Evolutionary conservation across 2,888 invertebrate species (phyloP).

Genomic region (Drosophila demipolita): DNA sequence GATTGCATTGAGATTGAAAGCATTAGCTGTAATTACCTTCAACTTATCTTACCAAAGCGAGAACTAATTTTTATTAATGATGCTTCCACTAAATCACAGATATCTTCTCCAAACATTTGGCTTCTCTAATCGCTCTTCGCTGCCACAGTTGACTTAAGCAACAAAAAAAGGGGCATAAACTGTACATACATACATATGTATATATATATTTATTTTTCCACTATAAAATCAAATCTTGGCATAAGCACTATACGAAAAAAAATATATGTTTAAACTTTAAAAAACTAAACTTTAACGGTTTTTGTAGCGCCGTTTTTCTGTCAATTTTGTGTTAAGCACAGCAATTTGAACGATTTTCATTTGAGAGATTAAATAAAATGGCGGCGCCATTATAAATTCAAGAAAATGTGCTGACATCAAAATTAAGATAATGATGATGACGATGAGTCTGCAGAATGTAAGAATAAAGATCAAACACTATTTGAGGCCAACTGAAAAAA

Average conservation of each 20-base stretch:
- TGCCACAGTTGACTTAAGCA: conserved; percentile 3
- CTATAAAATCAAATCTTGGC: conserved; percentile 28
- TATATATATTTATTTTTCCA: conserved; percentile 49
- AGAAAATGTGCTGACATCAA: conserved; percentile 34
- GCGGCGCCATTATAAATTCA: conserved; percentile 24
- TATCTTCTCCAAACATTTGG: neutral
- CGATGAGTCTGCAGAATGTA: conserved; percentile 36
- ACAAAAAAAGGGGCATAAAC: conserved; percentile 4
- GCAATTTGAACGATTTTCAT: conserved; percentile 13
- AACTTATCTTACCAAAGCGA: neutral
- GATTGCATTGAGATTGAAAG: too few species aligned
- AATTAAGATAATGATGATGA: conserved; percentile 20
- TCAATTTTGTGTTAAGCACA: conserved; percentile 14
- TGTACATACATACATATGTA: conserved; percentile 28
- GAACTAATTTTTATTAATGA: neutral
- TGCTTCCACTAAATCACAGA: neutral
- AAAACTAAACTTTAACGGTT: neutral
- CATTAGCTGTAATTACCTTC: neutral
- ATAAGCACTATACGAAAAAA: conserved; percentile 5
- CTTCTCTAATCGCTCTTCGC: neutral
- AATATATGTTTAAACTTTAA: neutral
- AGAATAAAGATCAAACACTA: conserved; percentile 14
- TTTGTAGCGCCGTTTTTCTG: conserved; percentile 10
- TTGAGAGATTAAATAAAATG: conserved; percentile 10
- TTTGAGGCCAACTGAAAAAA: conserved; percentile 19